Evolutionary conservation across 2,113 vertebrate genomes (phyloP), one percentile per base, ranked within the genome.

Genomic region (Xenopus laevis): DNA sequence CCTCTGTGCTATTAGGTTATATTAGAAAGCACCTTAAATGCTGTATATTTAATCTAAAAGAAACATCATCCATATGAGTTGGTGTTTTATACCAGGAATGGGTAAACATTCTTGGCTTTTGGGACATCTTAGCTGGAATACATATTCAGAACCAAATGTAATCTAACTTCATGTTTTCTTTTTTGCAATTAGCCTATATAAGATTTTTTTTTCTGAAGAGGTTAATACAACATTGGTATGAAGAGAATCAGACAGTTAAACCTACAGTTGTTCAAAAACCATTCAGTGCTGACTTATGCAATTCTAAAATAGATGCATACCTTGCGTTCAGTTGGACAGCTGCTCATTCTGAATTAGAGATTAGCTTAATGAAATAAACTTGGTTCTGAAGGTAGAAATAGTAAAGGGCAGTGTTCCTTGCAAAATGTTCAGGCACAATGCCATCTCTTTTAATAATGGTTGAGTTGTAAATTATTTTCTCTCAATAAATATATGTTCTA

Each of bases 361-460:
- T 90, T 87, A 89, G 69, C 0, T 13, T 90, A 89, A 91, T 88
- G 86, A 88, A 89, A 89, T 88, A 84, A 89, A 89, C 73, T 86
- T 84, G 83, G 72, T 79, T 86, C 72, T 86, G 85, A 87, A 68
- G 65, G 65, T 66, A 75, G 65, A 68, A 68, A 61, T 68, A 21
- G 72, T 74, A 50, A 72, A 65, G 62, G 65, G 72, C 64, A 60
- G 63, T 75, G 23, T 68, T 68, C 65, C 45, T 68, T 61, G 61
- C 57, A 75, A 68, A 68, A 65, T 45, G 52, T 33, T 58, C 53
- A 52, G 62, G 27, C 50, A 65, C 16, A 65, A 45, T 33, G 17
- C 64, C 44, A 74, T 55, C 8, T 55, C 53, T 16, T n/a, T 50
- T 55, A 55, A n/a, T n/a, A 16, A n/a, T 55, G 53, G 15, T 8